Evolutionary conservation across 1,140 invertebrate species (phyloP), one percentile per base, ranked within the genome.

Genomic region (Papilio helenus): DNA sequence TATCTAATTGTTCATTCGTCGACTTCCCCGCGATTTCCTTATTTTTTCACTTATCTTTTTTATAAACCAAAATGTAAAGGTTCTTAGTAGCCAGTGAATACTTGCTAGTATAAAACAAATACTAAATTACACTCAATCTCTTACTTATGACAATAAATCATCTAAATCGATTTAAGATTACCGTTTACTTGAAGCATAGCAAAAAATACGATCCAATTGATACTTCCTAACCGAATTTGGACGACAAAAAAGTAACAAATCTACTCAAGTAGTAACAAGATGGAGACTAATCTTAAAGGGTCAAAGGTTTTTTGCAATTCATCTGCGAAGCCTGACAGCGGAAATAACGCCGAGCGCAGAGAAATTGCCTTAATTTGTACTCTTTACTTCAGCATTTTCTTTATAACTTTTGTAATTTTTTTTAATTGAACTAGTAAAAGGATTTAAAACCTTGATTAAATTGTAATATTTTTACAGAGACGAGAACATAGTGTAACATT

Each of bases 361-460:
- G 72, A 74, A 74, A 74, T 74, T 74, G 72, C 72, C 39, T 74
- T 49, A 10, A 74, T 74, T 74, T 74, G 23, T 74, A 74, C 72
- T 74, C 20, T 20, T 51, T 74, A 20, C 10, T 74, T 74, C 39
- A 46, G 10, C 44, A 44, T 74, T 74, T 39, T 49, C 72, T 74
- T 73, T 26, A n/a, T 49, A 26, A 49, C 42, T 46, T 29, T 74
- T 44, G 9, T n/a, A 42, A 18, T 18, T 72, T 44, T n/a, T 26
- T 46, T 44, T 72, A 72, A 72, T 44, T 72, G 7, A 72, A 72
- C 18, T 7, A 39, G 34, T 44, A 42, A 10, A 72, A 23, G 3
- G 61, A 29, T 18, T 29, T 29, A 65, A 58, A 58, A 65, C 26
- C 10, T 68, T 29, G 16, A 61, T 61, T 23, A 23, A 23, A 4